Conservation (phyloP, 2,797 vertebrate species). For the Argentina silus region DNA sequence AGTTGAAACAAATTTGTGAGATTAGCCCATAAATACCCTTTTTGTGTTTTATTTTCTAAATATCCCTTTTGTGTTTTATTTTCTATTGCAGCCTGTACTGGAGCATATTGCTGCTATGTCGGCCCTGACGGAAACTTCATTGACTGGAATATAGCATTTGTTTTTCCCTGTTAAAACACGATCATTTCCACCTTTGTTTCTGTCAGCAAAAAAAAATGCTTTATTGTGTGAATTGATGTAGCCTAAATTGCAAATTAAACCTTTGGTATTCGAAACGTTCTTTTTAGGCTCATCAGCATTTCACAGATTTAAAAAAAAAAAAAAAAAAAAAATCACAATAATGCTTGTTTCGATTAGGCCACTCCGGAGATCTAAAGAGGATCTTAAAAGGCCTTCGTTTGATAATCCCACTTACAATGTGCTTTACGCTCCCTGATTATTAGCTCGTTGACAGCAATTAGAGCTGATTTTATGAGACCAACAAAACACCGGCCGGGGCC, state of each 20-base stretch:
- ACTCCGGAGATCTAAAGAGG: not conserved
- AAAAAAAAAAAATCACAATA: not conserved
- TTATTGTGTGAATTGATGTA: not conserved
- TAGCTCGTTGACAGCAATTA: conserved; percentile 37
- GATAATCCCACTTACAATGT: not conserved
- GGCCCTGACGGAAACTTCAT: conserved; percentile 1
- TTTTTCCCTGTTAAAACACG: not conserved
- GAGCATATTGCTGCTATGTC: not conserved
- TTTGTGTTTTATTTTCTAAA: not conserved
- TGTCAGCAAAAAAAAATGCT: too few relatives aligned
- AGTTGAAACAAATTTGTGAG: conserved; percentile 26
- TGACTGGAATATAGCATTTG: not conserved
- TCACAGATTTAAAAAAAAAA: too few relatives aligned
- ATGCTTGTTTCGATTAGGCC: not conserved
- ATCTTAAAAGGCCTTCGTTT: not conserved
- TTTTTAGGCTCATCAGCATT: not conserved
- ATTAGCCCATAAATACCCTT: conserved; percentile 37
- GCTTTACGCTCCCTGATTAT: not conserved
- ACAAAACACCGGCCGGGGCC: conserved; percentile 65
- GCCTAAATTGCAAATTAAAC: not conserved
- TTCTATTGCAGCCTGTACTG: conserved; percentile 5
- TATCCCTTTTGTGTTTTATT: not conserved
- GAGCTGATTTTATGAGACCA: conserved; percentile 77
- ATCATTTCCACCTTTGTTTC: not conserved
- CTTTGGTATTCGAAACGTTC: not conserved